Evolutionary conservation across 1,140 invertebrate species (phyloP), one percentile per base, ranked within the genome.

Genomic region (Muscidifurax raptorellus): DNA sequence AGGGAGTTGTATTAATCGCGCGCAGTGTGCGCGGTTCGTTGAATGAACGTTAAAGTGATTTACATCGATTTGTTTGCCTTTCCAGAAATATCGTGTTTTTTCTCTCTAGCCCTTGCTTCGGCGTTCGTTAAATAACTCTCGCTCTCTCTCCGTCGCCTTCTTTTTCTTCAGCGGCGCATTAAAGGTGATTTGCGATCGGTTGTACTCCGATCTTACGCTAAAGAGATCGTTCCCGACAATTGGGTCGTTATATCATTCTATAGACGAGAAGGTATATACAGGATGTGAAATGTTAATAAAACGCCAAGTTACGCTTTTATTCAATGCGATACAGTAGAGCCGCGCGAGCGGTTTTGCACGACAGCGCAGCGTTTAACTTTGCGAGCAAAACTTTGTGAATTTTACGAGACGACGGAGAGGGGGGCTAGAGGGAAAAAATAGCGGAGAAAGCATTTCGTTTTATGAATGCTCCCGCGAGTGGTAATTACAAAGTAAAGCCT

Each of bases 41-140:
- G 71, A 82, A 76, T 82, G 32, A 13, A 76, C 72, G 27, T 28
- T 82, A 28, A 76, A 76, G 47, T 76, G 72, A 82, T 82, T 82
- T 82, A 82, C 52, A 67, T 67, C 1, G 22, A 52, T 59, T 82
- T 59, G 52, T 59, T 59, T 59, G 52, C 52, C 52, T 59, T 59
- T 22, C 52, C 52, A 59, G 52, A 59, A 59, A 59, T 59, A 59
- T 59, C 22, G n/a, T 6, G 52, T 59, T 59, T 22, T 59, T 59
- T 18, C 6, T 59, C 6, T 22, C 18, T 22, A 18, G n/a, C 6
- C 52, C 7, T 59, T 18, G 4, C 4, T 5, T 18, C 52, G 18
- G 18, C 9, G 36, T 59, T 59, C 18, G 52, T 59, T 59, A 59
- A 59, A 22, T n/a, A n/a, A n/a, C n/a, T 59, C 22, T 59, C 52